Conservation (phyloP, 2,113 vertebrate species). For the Gyps fulvus region DNA sequence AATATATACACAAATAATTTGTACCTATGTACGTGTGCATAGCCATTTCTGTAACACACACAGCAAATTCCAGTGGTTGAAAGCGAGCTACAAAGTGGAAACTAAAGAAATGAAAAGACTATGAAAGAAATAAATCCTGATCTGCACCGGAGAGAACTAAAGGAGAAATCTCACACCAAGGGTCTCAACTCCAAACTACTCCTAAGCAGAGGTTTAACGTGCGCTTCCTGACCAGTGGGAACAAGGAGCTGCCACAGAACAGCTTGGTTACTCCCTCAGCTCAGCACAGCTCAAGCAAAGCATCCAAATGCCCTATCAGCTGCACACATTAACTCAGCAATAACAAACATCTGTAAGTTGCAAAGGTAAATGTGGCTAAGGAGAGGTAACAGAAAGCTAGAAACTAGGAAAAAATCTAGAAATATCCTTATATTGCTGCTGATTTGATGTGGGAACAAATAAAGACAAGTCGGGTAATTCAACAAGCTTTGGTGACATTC, state of each 20-base stretch:
- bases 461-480: neutral
- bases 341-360: neutral
- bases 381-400: neutral
- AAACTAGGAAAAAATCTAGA: neutral
- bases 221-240: neutral
- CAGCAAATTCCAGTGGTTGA: neutral
- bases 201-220: neutral
- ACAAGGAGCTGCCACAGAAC: neutral
- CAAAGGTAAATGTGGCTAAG: neutral
- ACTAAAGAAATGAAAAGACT: neutral
- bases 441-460: neutral
- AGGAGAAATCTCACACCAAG: neutral
- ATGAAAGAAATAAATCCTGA: neutral
- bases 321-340: neutral
- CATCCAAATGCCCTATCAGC: neutral
- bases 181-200: neutral
- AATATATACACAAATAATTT: neutral
- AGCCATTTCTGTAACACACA: neutral
- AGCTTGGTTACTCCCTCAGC: neutral
- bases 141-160: neutral
- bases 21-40: neutral
- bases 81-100: neutral
- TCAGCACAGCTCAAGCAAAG: neutral
- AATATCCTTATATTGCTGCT: neutral
- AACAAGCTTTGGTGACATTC: neutral